These are phyloP conservation scores for Pelobates cultripes DNA, from an alignment of 2,797 vertebrate species.

Conservation along the genomic window DNA sequence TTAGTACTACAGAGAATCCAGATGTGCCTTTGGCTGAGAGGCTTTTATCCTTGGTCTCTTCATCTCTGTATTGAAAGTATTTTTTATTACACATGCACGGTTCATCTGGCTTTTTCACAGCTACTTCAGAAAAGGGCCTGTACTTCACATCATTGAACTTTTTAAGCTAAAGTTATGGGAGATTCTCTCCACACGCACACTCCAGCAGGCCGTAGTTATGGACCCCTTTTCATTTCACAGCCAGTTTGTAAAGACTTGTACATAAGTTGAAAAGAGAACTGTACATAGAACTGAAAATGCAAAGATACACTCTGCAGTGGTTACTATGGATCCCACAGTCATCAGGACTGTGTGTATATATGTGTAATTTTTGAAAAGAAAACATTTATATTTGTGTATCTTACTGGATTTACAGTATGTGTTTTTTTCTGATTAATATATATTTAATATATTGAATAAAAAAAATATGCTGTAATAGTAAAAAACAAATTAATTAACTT, in stretches of 20 bases:
- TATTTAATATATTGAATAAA: slow-evolving; percentile 66
- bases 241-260: slow-evolving; percentile 63
- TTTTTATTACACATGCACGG: slow-evolving; percentile 29
- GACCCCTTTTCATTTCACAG: slow-evolving; percentile 21
- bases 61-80: slow-evolving; percentile 31
- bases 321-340: slow-evolving; percentile 52
- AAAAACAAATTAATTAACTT: slow-evolving; percentile 9
- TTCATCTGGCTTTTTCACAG: slow-evolving; percentile 30
- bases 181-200: neutral
- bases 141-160: slow-evolving; percentile 18
- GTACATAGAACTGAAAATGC: slow-evolving; percentile 17
- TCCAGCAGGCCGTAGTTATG: slow-evolving; percentile 2
- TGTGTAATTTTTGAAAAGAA: slow-evolving; percentile 62
- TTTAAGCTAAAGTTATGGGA: neutral
- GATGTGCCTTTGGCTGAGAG: slow-evolving; percentile 53
- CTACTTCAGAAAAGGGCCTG: slow-evolving; percentile 26
- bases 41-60: slow-evolving; percentile 31
- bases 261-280: slow-evolving; percentile 56
- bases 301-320: slow-evolving; percentile 37
- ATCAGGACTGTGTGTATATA: slow-evolving; percentile 69
- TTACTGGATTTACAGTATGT: slow-evolving; percentile 73
- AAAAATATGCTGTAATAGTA: slow-evolving; percentile 62
- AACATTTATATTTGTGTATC: slow-evolving; percentile 76
- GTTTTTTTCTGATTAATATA: slow-evolving; percentile 70
- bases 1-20: slow-evolving; percentile 46